Conservation (phyloP, 2,797 vertebrate species). For the Otus scops region DNA sequence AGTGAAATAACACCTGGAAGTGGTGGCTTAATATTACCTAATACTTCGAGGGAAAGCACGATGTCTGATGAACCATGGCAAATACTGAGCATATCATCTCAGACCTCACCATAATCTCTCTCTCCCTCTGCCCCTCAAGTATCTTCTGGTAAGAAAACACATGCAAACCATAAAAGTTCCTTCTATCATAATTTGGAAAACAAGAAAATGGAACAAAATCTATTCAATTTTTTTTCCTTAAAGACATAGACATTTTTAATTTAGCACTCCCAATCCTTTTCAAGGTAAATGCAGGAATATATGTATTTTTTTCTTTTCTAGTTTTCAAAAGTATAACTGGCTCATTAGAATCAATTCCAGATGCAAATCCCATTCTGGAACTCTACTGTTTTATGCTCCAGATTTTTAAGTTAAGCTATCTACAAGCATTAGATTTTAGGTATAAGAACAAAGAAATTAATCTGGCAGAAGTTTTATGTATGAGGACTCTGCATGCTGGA, state of each 20-base stretch:
- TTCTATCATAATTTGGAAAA: background rate
- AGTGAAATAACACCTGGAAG: background rate
- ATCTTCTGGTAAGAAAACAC: background rate
- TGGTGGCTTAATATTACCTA: background rate
- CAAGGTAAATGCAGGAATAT: background rate
- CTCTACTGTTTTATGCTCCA: background rate
- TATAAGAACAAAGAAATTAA: background rate
- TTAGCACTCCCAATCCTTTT: background rate
- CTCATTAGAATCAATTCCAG: background rate
- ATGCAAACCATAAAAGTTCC: background rate
- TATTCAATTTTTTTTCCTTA: background rate
- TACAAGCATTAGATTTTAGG: background rate
- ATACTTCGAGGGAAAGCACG: background rate
- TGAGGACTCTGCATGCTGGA: background rate
- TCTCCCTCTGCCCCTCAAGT: background rate
- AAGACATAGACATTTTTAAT: background rate
- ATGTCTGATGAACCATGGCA: background rate
- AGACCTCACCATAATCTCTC: background rate
- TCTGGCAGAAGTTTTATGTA: background rate
- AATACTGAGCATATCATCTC: background rate
- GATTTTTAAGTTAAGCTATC: background rate
- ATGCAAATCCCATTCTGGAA: background rate
- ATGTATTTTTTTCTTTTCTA: background rate
- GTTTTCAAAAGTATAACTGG: background rate
- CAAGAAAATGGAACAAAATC: background rate